Base-by-base conservation (phyloP, 1,140 invertebrate genomes). In the Pinna nobilis region DNA sequence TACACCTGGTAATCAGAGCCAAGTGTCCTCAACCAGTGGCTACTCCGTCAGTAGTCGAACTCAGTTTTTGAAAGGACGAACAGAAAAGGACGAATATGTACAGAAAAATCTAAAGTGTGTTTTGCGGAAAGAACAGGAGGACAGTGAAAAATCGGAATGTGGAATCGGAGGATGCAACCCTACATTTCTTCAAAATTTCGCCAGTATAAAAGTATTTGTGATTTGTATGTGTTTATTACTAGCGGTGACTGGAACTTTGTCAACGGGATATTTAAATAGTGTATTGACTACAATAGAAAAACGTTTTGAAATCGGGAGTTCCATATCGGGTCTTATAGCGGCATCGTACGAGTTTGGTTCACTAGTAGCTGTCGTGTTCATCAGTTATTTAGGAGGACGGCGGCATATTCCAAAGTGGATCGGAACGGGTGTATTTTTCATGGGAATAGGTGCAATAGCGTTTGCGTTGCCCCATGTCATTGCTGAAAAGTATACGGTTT, bases 221-320 rank as follows among this genome's bases (percentile, higher is more conserved):
- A 93, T 97, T 87, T 93, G 97, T 74, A 93, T 97, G 80, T 97
- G 96, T 84, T 92, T 97, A 87, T 92, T 98, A 75, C 95, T 97
- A 55, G 97, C 95, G 75, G 91, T 97, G 61, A 80, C 82, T 18
- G 84, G 86, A 20, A 84, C 86, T 6, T 64, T 90, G 50, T 85
- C 86, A 18, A 86, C 87, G 1, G 88, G 89, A 6, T 99, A 98
- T 88, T 96, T 98, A 87, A 97, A 97, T 35, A 97, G 95, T 89
- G 96, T 98, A 85, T 97, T 98, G 85, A 98, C 96, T 64, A 98
- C 96, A 23, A 97, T 98, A 82, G 97, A 98, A 90, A 97, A 97
- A 89, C 93, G 97, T 70, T 98, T 98, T 87, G 96, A 98, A 89
- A 97, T 98, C 82, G 95, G 96, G 49, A 97, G 96, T 86, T 95